phyloP scores from a whole-genome alignment of 2,797 vertebrate species.

The Saxicola maurus region DNA sequence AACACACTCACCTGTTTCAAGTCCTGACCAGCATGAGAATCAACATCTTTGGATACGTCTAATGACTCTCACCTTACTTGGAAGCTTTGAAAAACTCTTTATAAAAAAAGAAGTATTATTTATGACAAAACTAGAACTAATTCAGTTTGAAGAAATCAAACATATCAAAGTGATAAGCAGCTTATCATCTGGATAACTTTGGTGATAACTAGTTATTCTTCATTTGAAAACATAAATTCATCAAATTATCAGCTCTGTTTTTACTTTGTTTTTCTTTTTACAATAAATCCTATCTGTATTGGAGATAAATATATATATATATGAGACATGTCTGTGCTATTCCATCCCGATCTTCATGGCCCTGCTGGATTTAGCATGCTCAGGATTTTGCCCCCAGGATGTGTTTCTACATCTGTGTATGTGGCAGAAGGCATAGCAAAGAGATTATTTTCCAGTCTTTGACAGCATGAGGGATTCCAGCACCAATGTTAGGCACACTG shows the following conservation, averaged over 20 bases:
- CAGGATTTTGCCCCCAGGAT: constrained; percentile 30
- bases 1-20: background rate
- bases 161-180: background rate
- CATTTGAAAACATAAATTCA: background rate
- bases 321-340: background rate
- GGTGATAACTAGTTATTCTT: background rate
- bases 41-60: background rate
- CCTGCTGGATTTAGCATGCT: background rate
- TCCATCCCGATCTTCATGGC: background rate
- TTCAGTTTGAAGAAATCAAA: background rate
- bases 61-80: background rate
- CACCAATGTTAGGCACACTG: background rate
- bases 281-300: background rate
- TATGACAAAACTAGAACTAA: background rate
- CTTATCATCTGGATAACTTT: background rate
- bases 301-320: no score
- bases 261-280: background rate
- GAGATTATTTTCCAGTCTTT: constrained; percentile 28
- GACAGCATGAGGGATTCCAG: constrained; percentile 24
- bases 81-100: background rate
- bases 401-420: constrained; percentile 16
- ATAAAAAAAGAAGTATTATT: background rate
- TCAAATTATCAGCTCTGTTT: background rate
- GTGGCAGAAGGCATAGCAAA: constrained; percentile 26
- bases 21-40: background rate